Evolutionary conservation across 2,797 vertebrate genomes (phyloP).

Genomic region (Peromyscus aztecus): DNA sequence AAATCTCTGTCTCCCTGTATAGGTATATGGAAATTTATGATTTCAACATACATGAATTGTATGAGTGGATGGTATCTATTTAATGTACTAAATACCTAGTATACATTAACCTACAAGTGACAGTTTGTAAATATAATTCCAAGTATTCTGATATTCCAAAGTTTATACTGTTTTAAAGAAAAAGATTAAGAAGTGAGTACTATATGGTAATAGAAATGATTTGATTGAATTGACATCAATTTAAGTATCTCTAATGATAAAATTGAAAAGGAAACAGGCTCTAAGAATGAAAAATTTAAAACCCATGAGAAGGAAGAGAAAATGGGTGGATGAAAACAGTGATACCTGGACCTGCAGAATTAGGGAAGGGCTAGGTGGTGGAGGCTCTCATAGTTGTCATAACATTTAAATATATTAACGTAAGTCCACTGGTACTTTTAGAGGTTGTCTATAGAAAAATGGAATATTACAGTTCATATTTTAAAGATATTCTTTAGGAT

Average conservation of each 20-base stretch:
- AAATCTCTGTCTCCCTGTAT: not conserved
- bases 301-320: not conserved
- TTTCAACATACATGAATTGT: not conserved
- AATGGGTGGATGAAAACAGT: not conserved
- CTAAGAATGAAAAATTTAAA: not conserved
- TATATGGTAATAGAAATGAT: not conserved
- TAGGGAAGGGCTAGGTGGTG: not conserved
- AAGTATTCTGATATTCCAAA: not conserved
- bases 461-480: not conserved
- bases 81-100: not conserved
- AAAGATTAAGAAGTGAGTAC: not conserved
- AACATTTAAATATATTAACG: not conserved
- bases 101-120: not conserved
- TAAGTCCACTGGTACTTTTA: not conserved
- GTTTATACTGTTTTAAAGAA: not conserved
- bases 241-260: not conserved
- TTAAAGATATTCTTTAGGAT: not conserved
- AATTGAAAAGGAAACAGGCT: not conserved
- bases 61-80: not conserved
- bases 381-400: not conserved
- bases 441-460: not conserved
- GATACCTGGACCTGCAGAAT: not conserved
- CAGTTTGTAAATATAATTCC: not conserved
- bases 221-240: not conserved
- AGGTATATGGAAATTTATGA: not conserved